Evolutionary conservation across 2,113 vertebrate species (phyloP).

Genomic region (Phalacrocorax aristotelis): DNA sequence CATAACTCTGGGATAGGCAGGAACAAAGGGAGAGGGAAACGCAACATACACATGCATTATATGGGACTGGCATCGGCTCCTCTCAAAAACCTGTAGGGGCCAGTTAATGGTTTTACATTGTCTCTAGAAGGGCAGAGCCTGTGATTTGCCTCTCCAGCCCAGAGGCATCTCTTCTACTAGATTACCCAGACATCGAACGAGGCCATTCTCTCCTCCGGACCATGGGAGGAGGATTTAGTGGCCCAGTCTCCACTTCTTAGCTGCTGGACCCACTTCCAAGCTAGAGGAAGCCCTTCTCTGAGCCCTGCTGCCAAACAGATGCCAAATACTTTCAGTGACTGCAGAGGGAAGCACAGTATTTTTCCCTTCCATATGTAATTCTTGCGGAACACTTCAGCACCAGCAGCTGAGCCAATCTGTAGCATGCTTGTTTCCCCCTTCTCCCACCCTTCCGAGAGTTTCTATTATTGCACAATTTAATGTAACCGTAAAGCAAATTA

Average conservation of each 20-base stretch:
- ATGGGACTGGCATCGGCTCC: not conserved
- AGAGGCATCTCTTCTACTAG: not conserved
- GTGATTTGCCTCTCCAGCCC: not conserved
- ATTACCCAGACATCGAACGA: not conserved
- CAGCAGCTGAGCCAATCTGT: constrained; percentile 22
- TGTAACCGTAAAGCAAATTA: constrained; percentile 64
- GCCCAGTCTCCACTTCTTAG: not conserved
- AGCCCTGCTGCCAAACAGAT: not conserved
- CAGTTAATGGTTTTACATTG: not conserved
- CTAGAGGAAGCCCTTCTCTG: not conserved
- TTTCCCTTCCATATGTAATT: constrained; percentile 29
- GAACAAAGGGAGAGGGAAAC: not conserved
- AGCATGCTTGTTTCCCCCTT: constrained; percentile 1
- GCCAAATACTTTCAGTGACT: not conserved
- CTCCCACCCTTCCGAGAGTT: constrained; percentile 26
- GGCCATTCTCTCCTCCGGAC: not conserved
- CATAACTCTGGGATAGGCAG: not conserved
- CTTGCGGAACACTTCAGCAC: constrained; percentile 35
- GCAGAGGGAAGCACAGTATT: constrained; percentile 24
- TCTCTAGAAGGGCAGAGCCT: not conserved
- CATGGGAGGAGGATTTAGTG: not conserved
- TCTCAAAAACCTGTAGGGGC: not conserved
- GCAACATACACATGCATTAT: not conserved
- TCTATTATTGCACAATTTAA: constrained; percentile 68
- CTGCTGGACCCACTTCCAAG: not conserved